Percentiles rank a stretch among this genome's conserved stretches.
phyloP scores from a whole-genome alignment of 1,140 invertebrate genomes.

The Calliopsis andreniformis region DNA sequence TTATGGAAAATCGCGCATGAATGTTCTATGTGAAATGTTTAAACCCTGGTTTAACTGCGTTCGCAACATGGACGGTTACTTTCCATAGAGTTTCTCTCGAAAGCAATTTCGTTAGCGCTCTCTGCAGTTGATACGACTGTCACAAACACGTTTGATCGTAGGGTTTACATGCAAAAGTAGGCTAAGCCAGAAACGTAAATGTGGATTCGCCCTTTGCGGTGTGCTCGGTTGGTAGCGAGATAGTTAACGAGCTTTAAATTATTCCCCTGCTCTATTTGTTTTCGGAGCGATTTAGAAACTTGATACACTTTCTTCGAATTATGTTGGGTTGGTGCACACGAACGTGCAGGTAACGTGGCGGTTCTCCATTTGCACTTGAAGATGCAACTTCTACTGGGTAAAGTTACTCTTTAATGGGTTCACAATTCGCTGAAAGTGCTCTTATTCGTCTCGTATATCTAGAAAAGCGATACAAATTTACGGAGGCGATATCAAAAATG shows the following conservation, averaged over 20 bases:
- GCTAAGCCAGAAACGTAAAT: constrained; percentile 1
- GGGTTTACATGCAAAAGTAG: background rate
- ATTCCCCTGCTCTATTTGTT: background rate
- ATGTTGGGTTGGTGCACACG: too few relatives aligned
- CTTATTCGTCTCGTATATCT: too few relatives aligned
- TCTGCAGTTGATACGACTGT: constrained; percentile 2
- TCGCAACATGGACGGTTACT: background rate
- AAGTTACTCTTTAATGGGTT: too few relatives aligned
- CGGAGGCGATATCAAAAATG: too few relatives aligned
- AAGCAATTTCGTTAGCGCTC: constrained; percentile 31
- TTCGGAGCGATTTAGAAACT: too few relatives aligned
- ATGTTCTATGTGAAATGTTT: background rate
- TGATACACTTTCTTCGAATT: too few relatives aligned
- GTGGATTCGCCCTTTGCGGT: background rate
- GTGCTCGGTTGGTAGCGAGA: background rate
- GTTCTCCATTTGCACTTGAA: too few relatives aligned
- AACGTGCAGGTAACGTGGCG: too few relatives aligned
- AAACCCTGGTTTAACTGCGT: background rate
- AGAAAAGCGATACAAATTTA: too few relatives aligned
- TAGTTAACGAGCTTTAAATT: background rate
- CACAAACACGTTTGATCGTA: background rate
- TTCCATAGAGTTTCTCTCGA: background rate
- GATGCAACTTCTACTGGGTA: too few relatives aligned
- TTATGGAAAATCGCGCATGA: too few relatives aligned
- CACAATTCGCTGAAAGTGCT: too few relatives aligned